phyloP scores from a whole-genome alignment of 2,113 vertebrate genomes.

The Mesocricetus auratus region DNA sequence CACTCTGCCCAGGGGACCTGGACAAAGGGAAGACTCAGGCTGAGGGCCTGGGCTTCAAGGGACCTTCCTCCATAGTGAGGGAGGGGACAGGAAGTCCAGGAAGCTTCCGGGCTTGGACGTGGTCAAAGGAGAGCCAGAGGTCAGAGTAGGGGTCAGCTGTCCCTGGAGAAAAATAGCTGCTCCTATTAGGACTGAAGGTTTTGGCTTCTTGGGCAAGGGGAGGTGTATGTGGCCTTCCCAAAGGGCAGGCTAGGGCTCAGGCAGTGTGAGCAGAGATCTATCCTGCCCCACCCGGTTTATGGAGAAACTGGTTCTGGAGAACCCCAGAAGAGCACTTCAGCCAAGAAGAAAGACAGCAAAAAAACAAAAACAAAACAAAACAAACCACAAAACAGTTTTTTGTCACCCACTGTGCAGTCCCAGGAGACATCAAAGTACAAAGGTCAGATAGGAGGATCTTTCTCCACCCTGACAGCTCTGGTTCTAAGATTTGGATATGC shows the following conservation, averaged over 20 bases:
- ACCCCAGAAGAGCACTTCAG: not conserved
- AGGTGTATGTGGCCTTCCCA: too few relatives aligned
- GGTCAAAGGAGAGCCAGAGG: not conserved
- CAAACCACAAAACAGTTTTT: too few relatives aligned
- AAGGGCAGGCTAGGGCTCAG: not conserved
- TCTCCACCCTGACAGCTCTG: not conserved
- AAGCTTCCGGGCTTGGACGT: not conserved
- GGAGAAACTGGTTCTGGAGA: not conserved
- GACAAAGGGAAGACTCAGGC: constrained; percentile 32
- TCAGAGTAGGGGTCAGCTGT: not conserved
- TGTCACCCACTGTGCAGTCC: not conserved
- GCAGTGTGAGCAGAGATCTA: not conserved
- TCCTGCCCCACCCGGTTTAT: not conserved
- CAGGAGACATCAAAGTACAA: not conserved
- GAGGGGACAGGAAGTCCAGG: constrained; percentile 45
- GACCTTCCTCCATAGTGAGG: not conserved
- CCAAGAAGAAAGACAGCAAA: not conserved
- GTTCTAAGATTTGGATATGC: not conserved
- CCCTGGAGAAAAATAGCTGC: not conserved
- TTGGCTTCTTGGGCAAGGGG: not conserved
- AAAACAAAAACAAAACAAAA: not conserved
- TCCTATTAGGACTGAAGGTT: not conserved
- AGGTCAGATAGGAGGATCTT: not conserved
- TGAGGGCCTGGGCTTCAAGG: not conserved
- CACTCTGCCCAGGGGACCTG: not conserved